A percentile compares a stretch with the other conserved stretches of the same genome.
Conservation (phyloP, 2,888 invertebrate genomes). For the Diplolepis rosae region DNA sequence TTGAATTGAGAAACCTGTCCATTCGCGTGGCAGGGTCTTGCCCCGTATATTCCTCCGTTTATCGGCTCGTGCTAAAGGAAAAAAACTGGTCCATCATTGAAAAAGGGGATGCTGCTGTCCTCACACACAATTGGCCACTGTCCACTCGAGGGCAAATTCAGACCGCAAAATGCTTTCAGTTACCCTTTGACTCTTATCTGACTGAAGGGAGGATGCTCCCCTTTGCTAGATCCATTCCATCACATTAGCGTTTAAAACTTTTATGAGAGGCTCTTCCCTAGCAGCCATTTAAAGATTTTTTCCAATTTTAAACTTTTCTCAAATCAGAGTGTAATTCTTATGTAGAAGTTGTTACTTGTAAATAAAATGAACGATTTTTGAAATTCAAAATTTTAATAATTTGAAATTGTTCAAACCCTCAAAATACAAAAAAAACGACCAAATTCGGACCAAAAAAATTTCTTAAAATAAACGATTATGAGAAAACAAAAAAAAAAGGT, state of each 20-base stretch:
- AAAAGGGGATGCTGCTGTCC: constrained; percentile 62
- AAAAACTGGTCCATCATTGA: constrained; percentile 65
- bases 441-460: too few species aligned
- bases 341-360: too few species aligned
- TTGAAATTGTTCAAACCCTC: too few species aligned
- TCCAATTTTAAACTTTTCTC: too few species aligned
- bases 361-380: too few species aligned
- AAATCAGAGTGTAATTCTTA: too few species aligned
- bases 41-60: constrained; percentile 45
- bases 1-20: constrained; percentile 64
- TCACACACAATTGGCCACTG: constrained; percentile 58
- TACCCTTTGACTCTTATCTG: constrained; percentile 47
- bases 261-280: neutral
- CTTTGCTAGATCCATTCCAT: constrained; percentile 15
- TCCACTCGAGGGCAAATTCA: constrained; percentile 60
- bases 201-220: constrained; percentile 45
- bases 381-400: too few species aligned
- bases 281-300: neutral
- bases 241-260: neutral
- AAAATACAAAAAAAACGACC: too few species aligned
- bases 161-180: constrained; percentile 62
- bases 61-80: constrained; percentile 48
- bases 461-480: too few species aligned
- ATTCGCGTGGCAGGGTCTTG: constrained; percentile 66
- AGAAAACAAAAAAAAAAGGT: too few species aligned